These are phyloP conservation scores for Oligia fasciuncula DNA, from an alignment of 2,888 invertebrate species.

Conservation along the genomic window DNA sequence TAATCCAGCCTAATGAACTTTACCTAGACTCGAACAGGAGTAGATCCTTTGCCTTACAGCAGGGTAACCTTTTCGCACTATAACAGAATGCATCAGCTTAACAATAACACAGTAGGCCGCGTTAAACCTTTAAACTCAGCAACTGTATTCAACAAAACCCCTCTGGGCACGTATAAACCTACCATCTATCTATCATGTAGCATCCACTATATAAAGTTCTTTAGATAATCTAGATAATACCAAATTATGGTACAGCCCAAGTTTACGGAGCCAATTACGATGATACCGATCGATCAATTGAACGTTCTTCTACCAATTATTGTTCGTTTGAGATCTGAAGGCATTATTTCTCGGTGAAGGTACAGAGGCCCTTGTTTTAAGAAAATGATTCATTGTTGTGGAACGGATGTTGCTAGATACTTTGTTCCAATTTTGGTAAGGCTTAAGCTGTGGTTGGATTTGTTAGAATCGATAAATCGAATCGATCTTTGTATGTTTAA, in stretches of 20 bases:
- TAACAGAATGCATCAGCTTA: not conserved
- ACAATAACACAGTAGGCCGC: slow-evolving; percentile 22
- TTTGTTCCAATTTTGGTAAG: slow-evolving; percentile 52
- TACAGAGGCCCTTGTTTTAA: slow-evolving; percentile 65
- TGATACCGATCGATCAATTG: slow-evolving; percentile 79
- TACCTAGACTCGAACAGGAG: not conserved
- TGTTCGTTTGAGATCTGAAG: slow-evolving; percentile 74
- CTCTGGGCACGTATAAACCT: slow-evolving; percentile 10
- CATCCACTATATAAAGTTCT: slow-evolving; percentile 61
- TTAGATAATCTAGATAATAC: slow-evolving; percentile 70
- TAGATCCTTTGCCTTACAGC: not conserved
- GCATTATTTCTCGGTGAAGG: slow-evolving; percentile 73
- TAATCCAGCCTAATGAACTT: not conserved
- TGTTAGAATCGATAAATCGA: slow-evolving; percentile 19
- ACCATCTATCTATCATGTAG: slow-evolving; percentile 36
- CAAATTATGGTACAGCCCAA: slow-evolving; percentile 71
- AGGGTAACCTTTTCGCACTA: slow-evolving; percentile 3
- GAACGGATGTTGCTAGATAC: slow-evolving; percentile 62
- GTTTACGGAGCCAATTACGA: slow-evolving; percentile 82
- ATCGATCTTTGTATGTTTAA: slow-evolving; percentile 1
- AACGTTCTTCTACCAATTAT: slow-evolving; percentile 76
- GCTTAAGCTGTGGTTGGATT: slow-evolving; percentile 17
- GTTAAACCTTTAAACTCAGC: slow-evolving; percentile 21
- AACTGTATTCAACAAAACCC: slow-evolving; percentile 45
- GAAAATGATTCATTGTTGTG: slow-evolving; percentile 66